Evolutionary conservation across 2,888 invertebrate genomes (phyloP), one percentile per base, ranked within the genome.

Genomic region (Trileptium ribeirensis): DNA sequence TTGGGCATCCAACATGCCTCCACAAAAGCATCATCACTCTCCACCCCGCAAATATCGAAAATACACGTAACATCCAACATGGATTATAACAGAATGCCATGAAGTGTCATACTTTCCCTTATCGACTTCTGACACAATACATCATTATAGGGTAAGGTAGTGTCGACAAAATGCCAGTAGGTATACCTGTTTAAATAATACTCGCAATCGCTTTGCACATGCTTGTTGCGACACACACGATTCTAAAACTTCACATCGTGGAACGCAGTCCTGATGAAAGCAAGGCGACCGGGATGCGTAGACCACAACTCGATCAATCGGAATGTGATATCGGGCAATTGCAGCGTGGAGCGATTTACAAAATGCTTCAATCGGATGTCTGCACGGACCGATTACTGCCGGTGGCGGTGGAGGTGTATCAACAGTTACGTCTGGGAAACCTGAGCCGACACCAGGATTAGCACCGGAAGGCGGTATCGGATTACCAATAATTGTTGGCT

Each of bases 261-360:
- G 82, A 29, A 33, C 34, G 81, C 82, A 82, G 37, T 82, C 80
- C 67, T 80, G 82, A 36, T 82, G 81, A 74, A 80, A 78, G 31
- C 81, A 82, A 1, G 81, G 81, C 67, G 81, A 67, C 37, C 79
- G 67, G 1, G 82, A 79, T n/a, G 79, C 2, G 67, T 81, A 82
- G 29, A 82, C 33, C 38, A 36, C 29, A 24, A 82, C 40, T 29
- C 67, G 75, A 24, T 67, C n/a, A 31, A 81, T 29, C 1, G 80
- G 82, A 19, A 81, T 24, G 2, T 15, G 19, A 36, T 36, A 81
- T 15, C 39, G 79, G n/a, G n/a, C 15, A 8, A 81, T 64, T 36
- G 51, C 38, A 34, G 33, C 67, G 31, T 67, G 29, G 34, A 81
- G n/a, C 3, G 8, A n/a, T 31, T 81, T 38, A 38, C 40, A 81